Evolutionary conservation across 2,888 invertebrate genomes (phyloP).

Genomic region (Plagodis pulveraria): DNA sequence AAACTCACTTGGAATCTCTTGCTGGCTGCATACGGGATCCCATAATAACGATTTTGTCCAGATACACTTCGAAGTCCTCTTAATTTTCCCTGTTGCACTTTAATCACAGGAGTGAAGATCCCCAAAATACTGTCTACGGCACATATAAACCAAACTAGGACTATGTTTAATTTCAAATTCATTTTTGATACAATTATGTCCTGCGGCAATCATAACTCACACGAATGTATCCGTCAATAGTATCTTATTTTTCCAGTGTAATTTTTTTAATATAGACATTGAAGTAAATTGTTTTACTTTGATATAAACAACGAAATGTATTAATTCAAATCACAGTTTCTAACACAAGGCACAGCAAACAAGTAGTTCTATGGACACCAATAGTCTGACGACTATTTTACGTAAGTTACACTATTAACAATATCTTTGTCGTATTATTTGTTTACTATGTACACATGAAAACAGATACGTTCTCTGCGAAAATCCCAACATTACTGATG

Average conservation of each 20-base stretch:
- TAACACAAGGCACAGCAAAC: neutral
- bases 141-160: constrained; percentile 12
- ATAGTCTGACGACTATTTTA: neutral
- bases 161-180: constrained; percentile 10
- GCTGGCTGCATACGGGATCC: constrained; percentile 71
- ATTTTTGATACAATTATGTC: constrained; percentile 14
- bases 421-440: neutral
- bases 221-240: neutral
- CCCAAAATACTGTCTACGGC: constrained; percentile 13
- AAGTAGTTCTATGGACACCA: neutral
- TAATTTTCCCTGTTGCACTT: constrained; percentile 61
- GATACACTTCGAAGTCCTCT: constrained; percentile 60
- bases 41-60: constrained; percentile 67
- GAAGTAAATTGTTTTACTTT: too few species aligned
- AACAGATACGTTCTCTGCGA: constrained; percentile 9
- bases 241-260: too few species aligned
- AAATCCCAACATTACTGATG: constrained; percentile 13
- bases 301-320: too few species aligned
- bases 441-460: neutral
- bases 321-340: neutral
- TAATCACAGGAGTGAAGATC: constrained; percentile 56
- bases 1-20: constrained; percentile 64
- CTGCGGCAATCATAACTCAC: neutral
- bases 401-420: neutral
- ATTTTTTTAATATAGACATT: too few species aligned